These are phyloP conservation scores for Amphipyra berbera DNA, from an alignment of 2,888 invertebrate genomes.

Conservation along the genomic window DNA sequence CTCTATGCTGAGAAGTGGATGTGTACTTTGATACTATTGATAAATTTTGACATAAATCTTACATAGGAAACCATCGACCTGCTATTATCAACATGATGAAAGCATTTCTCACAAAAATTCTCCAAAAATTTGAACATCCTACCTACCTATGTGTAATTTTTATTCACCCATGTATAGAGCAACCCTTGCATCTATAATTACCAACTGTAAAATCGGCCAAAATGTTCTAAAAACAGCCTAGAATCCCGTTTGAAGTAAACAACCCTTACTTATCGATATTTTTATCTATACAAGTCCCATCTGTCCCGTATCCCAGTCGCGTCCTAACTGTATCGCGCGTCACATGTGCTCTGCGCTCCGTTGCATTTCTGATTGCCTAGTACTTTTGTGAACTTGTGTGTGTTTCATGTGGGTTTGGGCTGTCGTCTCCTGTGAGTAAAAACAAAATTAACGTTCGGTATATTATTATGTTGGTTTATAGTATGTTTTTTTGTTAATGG, in stretches of 20 bases:
- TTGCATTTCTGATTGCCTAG: constrained; percentile 63
- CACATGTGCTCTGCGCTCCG: constrained; percentile 62
- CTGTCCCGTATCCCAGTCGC: constrained; percentile 59
- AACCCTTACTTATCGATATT: constrained; percentile 58
- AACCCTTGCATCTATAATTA: constrained; percentile 11
- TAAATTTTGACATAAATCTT: no score
- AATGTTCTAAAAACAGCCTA: constrained; percentile 3
- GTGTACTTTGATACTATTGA: no score
- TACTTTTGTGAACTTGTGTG: constrained; percentile 65
- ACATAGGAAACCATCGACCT: no score
- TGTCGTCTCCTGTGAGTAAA: constrained; percentile 47
- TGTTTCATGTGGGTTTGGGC: constrained; percentile 51
- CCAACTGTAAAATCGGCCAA: constrained; percentile 25
- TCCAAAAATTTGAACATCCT: no score
- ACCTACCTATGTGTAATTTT: no score
- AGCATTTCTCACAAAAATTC: no score
- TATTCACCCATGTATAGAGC: not conserved
- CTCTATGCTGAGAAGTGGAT: no score
- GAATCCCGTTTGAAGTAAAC: constrained; percentile 47
- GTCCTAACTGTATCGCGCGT: constrained; percentile 53
- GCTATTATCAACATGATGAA: no score
- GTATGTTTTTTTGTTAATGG: no score
- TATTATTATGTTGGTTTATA: not conserved
- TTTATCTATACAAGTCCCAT: constrained; percentile 57
- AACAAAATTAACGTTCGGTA: not conserved